Conservation (phyloP, 2,888 invertebrate species). For the Oasisia sp. region DNA sequence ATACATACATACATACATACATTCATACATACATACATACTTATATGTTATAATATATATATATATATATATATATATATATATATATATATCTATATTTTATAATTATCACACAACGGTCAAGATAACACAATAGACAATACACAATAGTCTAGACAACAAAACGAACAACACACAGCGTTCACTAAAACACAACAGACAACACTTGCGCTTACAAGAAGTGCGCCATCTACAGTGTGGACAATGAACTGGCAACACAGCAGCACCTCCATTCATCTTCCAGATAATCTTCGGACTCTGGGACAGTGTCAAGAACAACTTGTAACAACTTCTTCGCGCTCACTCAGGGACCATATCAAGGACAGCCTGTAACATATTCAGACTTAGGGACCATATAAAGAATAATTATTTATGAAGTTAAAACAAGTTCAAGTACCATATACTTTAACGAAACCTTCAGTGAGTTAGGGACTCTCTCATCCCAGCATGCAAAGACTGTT, state of each 20-base stretch:
- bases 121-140: too few species aligned
- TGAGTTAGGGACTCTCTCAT: background rate
- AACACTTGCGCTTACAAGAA: constrained; percentile 29
- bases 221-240: constrained; percentile 35
- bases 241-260: constrained; percentile 29
- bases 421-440: too few species aligned
- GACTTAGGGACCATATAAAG: too few species aligned
- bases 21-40: background rate
- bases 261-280: constrained; percentile 33
- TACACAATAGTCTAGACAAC: too few species aligned
- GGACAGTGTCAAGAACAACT: background rate
- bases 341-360: too few species aligned
- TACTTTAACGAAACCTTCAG: background rate
- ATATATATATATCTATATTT: too few species aligned
- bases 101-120: too few species aligned
- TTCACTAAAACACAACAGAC: background rate
- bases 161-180: too few species aligned
- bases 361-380: too few species aligned
- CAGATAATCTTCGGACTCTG: background rate
- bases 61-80: too few species aligned
- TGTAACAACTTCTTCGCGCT: background rate
- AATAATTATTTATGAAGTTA: too few species aligned
- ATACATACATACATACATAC: background rate
- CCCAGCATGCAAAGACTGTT: background rate
- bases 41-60: too few species aligned